Evolutionary conservation across 2,797 vertebrate species (phyloP), one percentile per base, ranked within the genome.

Genomic region (Neosilurus hyrtlii): DNA sequence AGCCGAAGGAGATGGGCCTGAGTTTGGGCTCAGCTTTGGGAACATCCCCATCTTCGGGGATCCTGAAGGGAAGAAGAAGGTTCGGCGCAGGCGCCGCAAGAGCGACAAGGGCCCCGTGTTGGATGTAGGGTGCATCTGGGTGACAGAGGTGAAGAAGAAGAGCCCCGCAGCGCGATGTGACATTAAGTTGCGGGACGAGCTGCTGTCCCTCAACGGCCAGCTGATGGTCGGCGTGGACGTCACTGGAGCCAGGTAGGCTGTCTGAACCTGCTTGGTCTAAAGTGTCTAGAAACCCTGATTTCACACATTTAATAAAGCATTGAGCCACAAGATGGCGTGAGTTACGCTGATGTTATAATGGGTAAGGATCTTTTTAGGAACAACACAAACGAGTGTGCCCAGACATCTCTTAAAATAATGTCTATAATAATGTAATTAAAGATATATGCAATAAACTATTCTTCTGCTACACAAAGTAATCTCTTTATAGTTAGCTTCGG

Each of bases 181-280:
- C 73, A 96, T 99, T 84, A 96, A 95, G 52, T 94, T 99, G 59
- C 94, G 97, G 18, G 97, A 99, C 0, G 97, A 99, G 87, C 90
- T 99, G 86, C 94, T 99, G 35, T 98, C 97, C 2, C 91, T 99
- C 82, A 99, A 99, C 0, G 97, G 97, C 0, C 97, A 99, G 89
- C 91, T 99, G 85, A 99, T 99, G 97, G 96, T 99, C 0, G 97
- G 97, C 0, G 97, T 99, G 3, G 96, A 99, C 0, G 96, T 98
- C 88, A 93, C 90, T 0, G 97, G 97, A 87, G 97, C 97, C 52
- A 99, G 97, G 97, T 99, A 92, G 91, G 93, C 61, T 30, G 18
- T 49, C 65, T 7, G 26, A 70, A 9, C 11, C 18, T 3, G 43
- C 3, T 14, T 52, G 8, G 26, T 54, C 7, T 22, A 54, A 43